Base-by-base conservation (phyloP, 2,888 invertebrate species). In the Lasioglossum morio region DNA sequence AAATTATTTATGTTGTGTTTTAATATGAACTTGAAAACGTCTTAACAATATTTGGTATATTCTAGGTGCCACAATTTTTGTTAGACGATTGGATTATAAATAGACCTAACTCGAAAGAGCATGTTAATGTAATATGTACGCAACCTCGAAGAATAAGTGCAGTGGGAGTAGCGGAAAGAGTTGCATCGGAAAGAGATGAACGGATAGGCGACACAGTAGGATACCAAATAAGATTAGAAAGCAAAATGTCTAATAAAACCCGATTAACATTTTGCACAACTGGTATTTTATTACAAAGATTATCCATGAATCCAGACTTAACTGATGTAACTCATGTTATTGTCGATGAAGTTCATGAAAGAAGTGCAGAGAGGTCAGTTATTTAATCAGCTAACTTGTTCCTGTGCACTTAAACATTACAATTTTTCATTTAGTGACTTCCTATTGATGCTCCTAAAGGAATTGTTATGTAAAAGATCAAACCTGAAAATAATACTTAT, bases 281-380 rank as follows among this genome's bases (percentile, higher is more conserved):
- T 3, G 99, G 99, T 77, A 99, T 99, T 76, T 95, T 99, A 75
- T 95, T 99, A 69, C 96, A 99, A 72, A 96, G 98, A 76, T 95
- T 99, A 70, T 97, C 98, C 91, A 97, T 97, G 63, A 98, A 98
- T 93, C 97, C 97, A 0, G 96, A 97, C 14, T 94, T 99, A 43
- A 96, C 96, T 43, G 97, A 97, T 3, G 97, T 99, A 0, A 98
- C 98, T 0, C 99, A 99, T 93, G 95, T 98, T 12, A 96, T 98
- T 85, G 97, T 98, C 0, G 99, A 99, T 94, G 99, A 99, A 95
- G 98, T 99, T 0, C 99, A 99, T 93, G 99, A 99, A 94, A 96
- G 99, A 79, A 98, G 98, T 43, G 98, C 98, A 92, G 98, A 98
- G 94, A 98, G 97, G 97, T 95, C 96, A 96, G 95, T 89, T 95